Evolutionary conservation across 2,797 vertebrate genomes (phyloP).

Genomic region (Lagorchestes hirsutus): DNA sequence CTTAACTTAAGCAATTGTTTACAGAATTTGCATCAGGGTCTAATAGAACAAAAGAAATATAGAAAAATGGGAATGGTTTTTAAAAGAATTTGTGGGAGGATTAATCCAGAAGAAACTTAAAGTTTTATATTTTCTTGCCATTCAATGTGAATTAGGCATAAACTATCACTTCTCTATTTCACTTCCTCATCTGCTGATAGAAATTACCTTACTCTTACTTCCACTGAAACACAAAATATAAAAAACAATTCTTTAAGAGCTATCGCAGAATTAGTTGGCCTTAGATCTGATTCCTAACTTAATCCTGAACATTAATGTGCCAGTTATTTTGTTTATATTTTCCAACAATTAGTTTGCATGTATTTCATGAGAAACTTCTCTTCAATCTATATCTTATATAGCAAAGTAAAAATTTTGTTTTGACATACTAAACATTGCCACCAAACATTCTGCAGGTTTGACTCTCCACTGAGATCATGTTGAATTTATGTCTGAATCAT

Average conservation of each 20-base stretch:
- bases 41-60: constrained; percentile 67
- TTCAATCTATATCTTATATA: constrained; percentile 67
- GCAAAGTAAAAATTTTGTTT: constrained; percentile 53
- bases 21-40: constrained; percentile 74
- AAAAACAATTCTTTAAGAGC: constrained; percentile 32
- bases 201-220: constrained; percentile 42
- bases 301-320: constrained; percentile 21
- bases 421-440: not conserved
- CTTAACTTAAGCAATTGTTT: constrained; percentile 67
- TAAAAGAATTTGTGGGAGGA: constrained; percentile 64
- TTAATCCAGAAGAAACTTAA: constrained; percentile 65
- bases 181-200: constrained; percentile 50
- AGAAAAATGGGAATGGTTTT: constrained; percentile 60
- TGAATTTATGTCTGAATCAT: not conserved
- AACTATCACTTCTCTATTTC: constrained; percentile 34
- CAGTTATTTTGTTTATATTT: constrained; percentile 37
- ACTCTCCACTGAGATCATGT: not conserved
- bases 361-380: constrained; percentile 41
- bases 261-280: not conserved
- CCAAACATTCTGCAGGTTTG: not conserved
- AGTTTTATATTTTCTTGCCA: constrained; percentile 47
- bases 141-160: constrained; percentile 63
- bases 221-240: constrained; percentile 24
- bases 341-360: constrained; percentile 41
- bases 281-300: constrained; percentile 23